Base-by-base conservation (phyloP, 1,140 invertebrate genomes). In the Lasioglossum albipes region DNA sequence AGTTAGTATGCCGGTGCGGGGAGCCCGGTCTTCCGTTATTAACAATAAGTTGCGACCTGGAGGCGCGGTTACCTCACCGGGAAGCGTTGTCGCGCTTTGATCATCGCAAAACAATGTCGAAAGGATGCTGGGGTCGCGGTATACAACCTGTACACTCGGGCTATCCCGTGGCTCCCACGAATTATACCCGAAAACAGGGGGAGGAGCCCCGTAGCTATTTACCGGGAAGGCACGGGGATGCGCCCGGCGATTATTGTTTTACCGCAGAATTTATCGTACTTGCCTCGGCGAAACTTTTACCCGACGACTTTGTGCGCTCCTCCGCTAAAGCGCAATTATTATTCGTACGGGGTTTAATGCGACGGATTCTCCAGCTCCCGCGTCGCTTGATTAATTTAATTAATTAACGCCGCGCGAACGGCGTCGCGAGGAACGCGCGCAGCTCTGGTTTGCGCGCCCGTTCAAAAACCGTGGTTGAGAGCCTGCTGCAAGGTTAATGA, bases 261-360 rank as follows among this genome's bases (percentile, higher is more conserved):
- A 68, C n/a, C 66, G 12, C n/a, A 49, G 66, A 52, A 68, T 68
- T 68, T 68, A 68, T 68, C 66, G 66, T 68, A 27, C 66, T 27
- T 52, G 66, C n/a, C 10, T 3, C 45, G 42, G 42, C 42, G 66
- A 1, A 49, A 68, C 42, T 68, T 68, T 68, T 68, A 4, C n/a
- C 16, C 66, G 42, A 5, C n/a, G n/a, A 45, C 66, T 68, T 49
- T 49, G n/a, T 10, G 16, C 52, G 52, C 12, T 31, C 20, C 61
- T 31, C 10, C 65, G 10, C 41, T 6, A 5, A 27, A 49, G 42
- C 42, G n/a, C 5, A n/a, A 49, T 68, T 49, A 49, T 49, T 57
- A n/a, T 68, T 45, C 66, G 66, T 13, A 3, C n/a, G 0, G 42
- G 66, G n/a, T 27, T 68, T 68, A 45, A 27, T 13, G 65, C 41